Evolutionary conservation across 2,113 vertebrate genomes (phyloP).

Genomic region (Chionis minor): DNA sequence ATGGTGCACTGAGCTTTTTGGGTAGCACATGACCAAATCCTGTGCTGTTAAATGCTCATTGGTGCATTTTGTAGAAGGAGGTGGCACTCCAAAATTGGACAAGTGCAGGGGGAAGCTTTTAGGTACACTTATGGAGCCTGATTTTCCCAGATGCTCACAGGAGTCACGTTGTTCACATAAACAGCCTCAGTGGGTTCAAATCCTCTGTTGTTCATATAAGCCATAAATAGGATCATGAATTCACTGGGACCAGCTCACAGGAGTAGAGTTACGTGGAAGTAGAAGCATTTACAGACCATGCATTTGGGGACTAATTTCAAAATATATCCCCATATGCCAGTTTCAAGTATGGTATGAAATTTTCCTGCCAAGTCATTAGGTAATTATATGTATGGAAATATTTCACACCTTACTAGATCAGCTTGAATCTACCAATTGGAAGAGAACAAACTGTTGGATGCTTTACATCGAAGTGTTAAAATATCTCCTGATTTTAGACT

Average conservation of each 20-base stretch:
- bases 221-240: background rate
- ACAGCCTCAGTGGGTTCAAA: background rate
- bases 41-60: background rate
- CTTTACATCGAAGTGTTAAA: conserved; percentile 20
- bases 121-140: background rate
- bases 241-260: background rate
- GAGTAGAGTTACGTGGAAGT: background rate
- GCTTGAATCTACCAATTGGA: background rate
- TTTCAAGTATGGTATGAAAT: background rate
- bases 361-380: conserved; percentile 42
- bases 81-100: background rate
- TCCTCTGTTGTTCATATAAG: background rate
- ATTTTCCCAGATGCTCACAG: background rate
- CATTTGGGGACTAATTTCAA: background rate
- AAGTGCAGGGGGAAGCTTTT: background rate
- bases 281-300: background rate
- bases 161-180: background rate
- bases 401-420: background rate
- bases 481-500: background rate
- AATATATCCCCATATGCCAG: background rate
- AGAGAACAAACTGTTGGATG: background rate
- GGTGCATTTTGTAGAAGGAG: background rate
- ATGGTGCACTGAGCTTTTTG: background rate
- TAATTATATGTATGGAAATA: conserved; percentile 1
- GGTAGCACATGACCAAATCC: background rate